These are phyloP conservation scores for Anthoscopus minutus DNA, from an alignment of 2,113 vertebrate genomes.

Conservation along the genomic window DNA sequence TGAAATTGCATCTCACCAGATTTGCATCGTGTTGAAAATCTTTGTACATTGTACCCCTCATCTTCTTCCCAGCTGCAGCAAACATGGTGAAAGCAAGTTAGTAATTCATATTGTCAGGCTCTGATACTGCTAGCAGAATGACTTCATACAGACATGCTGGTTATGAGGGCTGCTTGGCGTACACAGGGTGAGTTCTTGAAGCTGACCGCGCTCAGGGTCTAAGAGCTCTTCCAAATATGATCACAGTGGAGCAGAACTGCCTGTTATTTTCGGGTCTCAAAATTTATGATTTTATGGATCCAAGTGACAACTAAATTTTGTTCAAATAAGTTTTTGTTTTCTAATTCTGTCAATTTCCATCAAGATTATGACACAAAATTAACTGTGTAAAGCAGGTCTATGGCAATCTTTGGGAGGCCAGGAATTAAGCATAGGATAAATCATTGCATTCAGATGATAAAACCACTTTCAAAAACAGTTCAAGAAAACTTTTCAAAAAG, in stretches of 20 bases:
- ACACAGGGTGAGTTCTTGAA: background rate
- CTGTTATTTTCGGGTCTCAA: background rate
- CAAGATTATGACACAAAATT: background rate
- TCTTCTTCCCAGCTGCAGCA: background rate
- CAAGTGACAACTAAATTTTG: background rate
- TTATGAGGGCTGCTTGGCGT: background rate
- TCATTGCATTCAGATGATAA: background rate
- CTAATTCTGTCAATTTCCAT: background rate
- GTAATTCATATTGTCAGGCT: background rate
- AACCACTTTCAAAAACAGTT: constrained; percentile 1
- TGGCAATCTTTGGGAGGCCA: background rate
- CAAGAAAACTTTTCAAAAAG: background rate
- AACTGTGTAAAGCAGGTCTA: background rate
- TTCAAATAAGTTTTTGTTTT: background rate
- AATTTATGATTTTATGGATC: background rate
- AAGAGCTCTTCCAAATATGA: background rate
- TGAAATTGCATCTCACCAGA: background rate
- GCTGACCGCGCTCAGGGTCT: background rate
- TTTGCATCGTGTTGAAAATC: background rate
- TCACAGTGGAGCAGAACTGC: background rate
- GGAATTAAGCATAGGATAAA: background rate
- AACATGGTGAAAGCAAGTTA: background rate
- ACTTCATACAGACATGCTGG: background rate
- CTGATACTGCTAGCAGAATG: background rate
- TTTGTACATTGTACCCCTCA: background rate